These are phyloP conservation scores for Crocuta crocuta DNA, from an alignment of 2,113 vertebrate genomes.

Conservation along the genomic window DNA sequence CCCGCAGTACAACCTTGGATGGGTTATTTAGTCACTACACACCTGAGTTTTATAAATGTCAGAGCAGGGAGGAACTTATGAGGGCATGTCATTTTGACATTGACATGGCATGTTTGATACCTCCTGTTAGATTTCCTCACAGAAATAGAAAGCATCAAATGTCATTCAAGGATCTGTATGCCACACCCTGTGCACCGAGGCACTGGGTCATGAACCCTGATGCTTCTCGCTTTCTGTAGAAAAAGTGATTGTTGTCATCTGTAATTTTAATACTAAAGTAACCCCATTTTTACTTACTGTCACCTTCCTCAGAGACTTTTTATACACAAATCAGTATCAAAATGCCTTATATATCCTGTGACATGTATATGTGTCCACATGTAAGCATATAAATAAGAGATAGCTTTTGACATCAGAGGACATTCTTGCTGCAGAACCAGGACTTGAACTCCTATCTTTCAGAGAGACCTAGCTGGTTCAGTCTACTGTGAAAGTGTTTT, in stretches of 20 bases:
- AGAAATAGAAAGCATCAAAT: not conserved
- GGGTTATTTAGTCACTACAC: not conserved
- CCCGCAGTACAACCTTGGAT: too few species aligned
- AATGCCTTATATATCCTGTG: not conserved
- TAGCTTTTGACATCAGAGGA: not conserved
- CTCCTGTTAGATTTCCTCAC: not conserved
- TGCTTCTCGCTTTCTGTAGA: not conserved
- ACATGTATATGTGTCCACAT: not conserved
- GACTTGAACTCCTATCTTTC: not conserved
- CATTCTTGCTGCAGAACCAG: not conserved
- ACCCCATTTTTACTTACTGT: not conserved
- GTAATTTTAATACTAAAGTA: not conserved
- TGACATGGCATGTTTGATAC: not conserved
- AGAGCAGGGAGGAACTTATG: not conserved
- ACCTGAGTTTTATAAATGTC: not conserved
- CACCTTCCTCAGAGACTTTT: not conserved
- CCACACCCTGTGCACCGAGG: accelerated
- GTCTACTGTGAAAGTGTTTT: not conserved
- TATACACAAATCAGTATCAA: not conserved
- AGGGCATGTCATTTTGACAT: not conserved
- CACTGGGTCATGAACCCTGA: not conserved
- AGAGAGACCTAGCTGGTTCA: not conserved
- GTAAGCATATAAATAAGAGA: not conserved
- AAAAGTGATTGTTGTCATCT: not conserved
- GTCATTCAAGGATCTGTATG: not conserved